phyloP scores from a whole-genome alignment of 1,140 invertebrate species.

The Drosophila tani region DNA sequence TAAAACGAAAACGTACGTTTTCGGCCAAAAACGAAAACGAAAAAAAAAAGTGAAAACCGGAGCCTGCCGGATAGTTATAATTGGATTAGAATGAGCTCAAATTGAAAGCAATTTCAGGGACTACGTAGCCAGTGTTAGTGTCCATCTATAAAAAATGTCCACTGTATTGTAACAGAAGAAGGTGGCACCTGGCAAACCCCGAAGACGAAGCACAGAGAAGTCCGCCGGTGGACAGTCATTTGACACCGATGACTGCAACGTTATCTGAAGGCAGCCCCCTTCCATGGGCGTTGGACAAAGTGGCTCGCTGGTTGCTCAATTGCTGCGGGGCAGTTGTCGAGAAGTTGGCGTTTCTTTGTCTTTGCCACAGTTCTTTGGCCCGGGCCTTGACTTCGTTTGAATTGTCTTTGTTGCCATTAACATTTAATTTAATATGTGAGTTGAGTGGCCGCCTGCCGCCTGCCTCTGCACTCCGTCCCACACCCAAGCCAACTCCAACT shows the following conservation, averaged over 20 bases:
- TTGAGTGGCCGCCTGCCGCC: constrained; percentile 22
- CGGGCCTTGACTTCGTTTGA: constrained; percentile 73
- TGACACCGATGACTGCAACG: constrained; percentile 55
- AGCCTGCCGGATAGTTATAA: too few species aligned
- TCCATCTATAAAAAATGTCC: neutral
- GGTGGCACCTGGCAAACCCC: constrained; percentile 38
- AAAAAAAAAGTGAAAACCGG: too few species aligned
- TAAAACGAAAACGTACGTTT: too few species aligned
- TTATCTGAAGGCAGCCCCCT: constrained; percentile 10
- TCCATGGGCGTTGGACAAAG: constrained; percentile 22
- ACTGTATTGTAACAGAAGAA: constrained; percentile 13
- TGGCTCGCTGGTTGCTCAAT: constrained; percentile 42
- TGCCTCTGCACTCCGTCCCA: constrained; percentile 8
- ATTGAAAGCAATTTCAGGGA: neutral
- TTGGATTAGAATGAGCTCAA: neutral
- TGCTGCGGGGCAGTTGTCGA: constrained; percentile 42
- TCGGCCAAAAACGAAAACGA: too few species aligned
- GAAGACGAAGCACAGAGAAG: constrained; percentile 8
- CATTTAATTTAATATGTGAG: constrained; percentile 69
- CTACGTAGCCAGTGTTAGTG: neutral
- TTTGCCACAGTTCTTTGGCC: constrained; percentile 62
- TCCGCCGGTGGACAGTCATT: constrained; percentile 57
- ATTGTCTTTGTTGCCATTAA: constrained; percentile 68
- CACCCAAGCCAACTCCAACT: constrained; percentile 21
- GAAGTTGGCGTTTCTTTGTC: constrained; percentile 45